Conservation (phyloP, 1,140 invertebrate genomes). For the Heliconius congener region DNA sequence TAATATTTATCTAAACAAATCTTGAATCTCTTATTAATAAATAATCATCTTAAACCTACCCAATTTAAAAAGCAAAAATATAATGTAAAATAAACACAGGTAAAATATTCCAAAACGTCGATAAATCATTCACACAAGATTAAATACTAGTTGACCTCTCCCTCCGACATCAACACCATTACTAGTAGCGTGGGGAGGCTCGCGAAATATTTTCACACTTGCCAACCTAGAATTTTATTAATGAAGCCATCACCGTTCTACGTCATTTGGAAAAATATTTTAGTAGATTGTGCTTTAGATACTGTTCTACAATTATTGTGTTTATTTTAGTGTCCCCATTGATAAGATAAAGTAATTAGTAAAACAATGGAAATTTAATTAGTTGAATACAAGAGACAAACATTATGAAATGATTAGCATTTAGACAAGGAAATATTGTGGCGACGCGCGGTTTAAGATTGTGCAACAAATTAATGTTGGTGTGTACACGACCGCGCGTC, state of each 20-base stretch:
- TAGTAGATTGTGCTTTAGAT: background rate
- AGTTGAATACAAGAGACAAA: too few species aligned
- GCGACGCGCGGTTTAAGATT: too few species aligned
- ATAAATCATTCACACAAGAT: slow-evolving; percentile 78
- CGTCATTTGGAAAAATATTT: background rate
- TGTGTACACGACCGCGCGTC: too few species aligned
- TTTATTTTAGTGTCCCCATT: background rate
- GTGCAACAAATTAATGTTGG: too few species aligned
- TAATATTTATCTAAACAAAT: too few species aligned
- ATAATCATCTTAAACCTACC: background rate
- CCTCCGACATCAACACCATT: slow-evolving; percentile 71
- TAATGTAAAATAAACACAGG: slow-evolving; percentile 11
- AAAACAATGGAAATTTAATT: too few species aligned
- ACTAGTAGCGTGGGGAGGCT: slow-evolving; percentile 55
- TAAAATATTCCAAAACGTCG: slow-evolving; percentile 64
- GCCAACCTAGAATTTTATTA: slow-evolving; percentile 43
- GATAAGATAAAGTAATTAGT: too few species aligned
- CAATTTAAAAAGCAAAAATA: background rate
- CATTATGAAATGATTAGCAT: too few species aligned
- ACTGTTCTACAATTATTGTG: background rate
- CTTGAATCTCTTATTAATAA: too few species aligned
- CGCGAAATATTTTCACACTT: slow-evolving; percentile 61
- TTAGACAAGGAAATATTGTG: too few species aligned
- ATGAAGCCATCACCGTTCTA: slow-evolving; percentile 24
- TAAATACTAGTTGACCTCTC: slow-evolving; percentile 78